Conservation (phyloP, 2,113 vertebrate species). For the Aptenodytes patagonicus region DNA sequence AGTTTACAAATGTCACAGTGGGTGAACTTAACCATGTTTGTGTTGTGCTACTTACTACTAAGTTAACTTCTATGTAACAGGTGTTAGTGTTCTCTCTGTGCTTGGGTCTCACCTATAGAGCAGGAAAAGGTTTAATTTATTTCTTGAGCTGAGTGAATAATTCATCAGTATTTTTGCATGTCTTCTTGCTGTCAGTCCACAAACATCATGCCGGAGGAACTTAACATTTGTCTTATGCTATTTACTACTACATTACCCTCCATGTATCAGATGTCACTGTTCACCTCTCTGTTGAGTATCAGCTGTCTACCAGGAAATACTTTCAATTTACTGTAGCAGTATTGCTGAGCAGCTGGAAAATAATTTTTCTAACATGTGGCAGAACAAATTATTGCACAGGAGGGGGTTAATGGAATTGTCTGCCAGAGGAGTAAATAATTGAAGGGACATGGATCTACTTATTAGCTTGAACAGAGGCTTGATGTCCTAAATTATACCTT, state of each 20-base stretch:
- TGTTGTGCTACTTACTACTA: background rate
- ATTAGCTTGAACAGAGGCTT: slow-evolving; percentile 62
- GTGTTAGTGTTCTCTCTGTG: background rate
- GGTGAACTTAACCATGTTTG: background rate
- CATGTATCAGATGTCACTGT: background rate
- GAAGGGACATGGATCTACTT: slow-evolving; percentile 56
- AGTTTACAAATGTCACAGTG: background rate
- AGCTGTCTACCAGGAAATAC: slow-evolving; percentile 32
- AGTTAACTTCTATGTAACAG: background rate
- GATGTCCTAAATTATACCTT: slow-evolving; percentile 70
- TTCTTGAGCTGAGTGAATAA: slow-evolving; percentile 20
- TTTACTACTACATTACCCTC: slow-evolving; percentile 17
- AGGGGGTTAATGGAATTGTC: slow-evolving; percentile 71
- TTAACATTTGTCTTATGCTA: slow-evolving; percentile 15
- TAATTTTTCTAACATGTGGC: slow-evolving; percentile 67
- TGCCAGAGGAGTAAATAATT: slow-evolving; percentile 70
- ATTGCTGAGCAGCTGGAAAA: slow-evolving; percentile 65
- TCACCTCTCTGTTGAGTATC: slow-evolving; percentile 47
- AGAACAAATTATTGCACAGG: slow-evolving; percentile 72
- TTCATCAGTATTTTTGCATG: slow-evolving; percentile 5
- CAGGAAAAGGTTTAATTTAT: slow-evolving; percentile 20
- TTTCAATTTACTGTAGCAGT: slow-evolving; percentile 27
- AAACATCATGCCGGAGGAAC: background rate
- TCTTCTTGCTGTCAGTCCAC: background rate
- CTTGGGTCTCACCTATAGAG: background rate